Base-by-base conservation (phyloP, 30 jellyfish, hydroid and myxozoan genomes). In the Pseudorhiza aurosa region DNA sequence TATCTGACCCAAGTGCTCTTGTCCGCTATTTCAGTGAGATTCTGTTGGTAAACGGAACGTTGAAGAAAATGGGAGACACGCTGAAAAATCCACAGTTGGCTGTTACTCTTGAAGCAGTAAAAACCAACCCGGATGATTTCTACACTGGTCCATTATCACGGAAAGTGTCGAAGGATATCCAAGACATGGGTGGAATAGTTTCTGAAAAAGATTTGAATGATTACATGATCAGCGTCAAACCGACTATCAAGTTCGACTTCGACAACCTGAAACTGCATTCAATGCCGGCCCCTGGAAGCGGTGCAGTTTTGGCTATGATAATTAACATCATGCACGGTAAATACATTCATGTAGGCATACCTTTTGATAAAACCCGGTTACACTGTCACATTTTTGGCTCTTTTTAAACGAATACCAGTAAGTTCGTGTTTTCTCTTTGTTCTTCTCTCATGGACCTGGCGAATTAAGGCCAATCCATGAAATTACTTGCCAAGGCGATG, bases 201-300 rank as follows among this genome's bases (percentile, higher is more conserved):
- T 50, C 96, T 18, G 28, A 29, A 36, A 82, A 50, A 0, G 97
- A 90, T 64, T 19, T 90, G 88, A 51, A 58, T 45, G 30, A 43
- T 11, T 90, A 90, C 47, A 59, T 7, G 30, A 91, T 76, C 15
- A 68, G 64, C 19, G 72, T 44, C 4, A 81, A 79, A 21, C 72
- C 49, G 8, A 62, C 88, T 1, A n/a, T 90, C 5, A 22, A 50
- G 33, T 37, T 56, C 55, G 63, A 45, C 11, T 72, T 90, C 30
- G 45, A 72, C 21, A 75, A 58, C 5, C 33, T 87, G 62, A 71
- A 81, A 12, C 62, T 93, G 75, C 82, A 79, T 63, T 64, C 97
- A n/a, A 87, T 82, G 96, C 88, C 95, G 2, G 90, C 96, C 26
- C 99, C 99, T 15, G 90, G 93, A 4, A 68, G 97, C 67, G 99